Evolutionary conservation across 2,797 vertebrate genomes (phyloP).

Genomic region (Atherinosoma microstoma): DNA sequence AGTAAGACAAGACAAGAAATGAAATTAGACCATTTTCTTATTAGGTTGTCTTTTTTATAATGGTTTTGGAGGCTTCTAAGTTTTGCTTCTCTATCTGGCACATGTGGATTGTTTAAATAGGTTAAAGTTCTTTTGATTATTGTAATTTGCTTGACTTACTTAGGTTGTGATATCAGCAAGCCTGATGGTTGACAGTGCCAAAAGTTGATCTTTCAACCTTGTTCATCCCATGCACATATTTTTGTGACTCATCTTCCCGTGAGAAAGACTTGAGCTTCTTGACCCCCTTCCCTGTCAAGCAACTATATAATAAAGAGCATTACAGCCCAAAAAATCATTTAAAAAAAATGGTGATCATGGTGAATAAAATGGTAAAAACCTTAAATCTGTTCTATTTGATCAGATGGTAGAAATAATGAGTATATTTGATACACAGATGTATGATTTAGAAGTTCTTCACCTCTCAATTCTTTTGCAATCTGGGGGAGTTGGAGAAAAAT

Average conservation of each 20-base stretch:
- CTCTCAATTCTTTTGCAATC: background rate
- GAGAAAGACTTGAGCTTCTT: background rate
- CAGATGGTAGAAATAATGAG: too few species aligned
- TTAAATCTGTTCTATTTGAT: too few species aligned
- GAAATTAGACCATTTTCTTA: background rate
- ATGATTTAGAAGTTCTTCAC: too few species aligned
- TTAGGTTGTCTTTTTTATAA: too few species aligned
- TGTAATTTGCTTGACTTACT: constrained; percentile 6
- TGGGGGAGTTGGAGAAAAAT: background rate
- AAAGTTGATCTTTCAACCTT: constrained; percentile 12
- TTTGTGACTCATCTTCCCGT: constrained; percentile 3
- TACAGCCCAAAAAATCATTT: too few species aligned
- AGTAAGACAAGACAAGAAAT: background rate
- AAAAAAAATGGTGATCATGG: too few species aligned
- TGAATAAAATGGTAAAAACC: too few species aligned
- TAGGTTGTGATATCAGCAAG: background rate
- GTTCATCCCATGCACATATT: constrained; percentile 11
- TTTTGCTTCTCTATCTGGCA: background rate
- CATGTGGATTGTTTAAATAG: background rate
- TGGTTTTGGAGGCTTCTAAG: background rate
- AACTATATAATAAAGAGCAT: too few species aligned
- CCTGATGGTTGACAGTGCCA: background rate
- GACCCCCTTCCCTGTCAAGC: too few species aligned
- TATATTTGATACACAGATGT: too few species aligned
- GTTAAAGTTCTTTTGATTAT: background rate